Conservation (phyloP, 23 tunicate genomes). For the Styela clava region DNA sequence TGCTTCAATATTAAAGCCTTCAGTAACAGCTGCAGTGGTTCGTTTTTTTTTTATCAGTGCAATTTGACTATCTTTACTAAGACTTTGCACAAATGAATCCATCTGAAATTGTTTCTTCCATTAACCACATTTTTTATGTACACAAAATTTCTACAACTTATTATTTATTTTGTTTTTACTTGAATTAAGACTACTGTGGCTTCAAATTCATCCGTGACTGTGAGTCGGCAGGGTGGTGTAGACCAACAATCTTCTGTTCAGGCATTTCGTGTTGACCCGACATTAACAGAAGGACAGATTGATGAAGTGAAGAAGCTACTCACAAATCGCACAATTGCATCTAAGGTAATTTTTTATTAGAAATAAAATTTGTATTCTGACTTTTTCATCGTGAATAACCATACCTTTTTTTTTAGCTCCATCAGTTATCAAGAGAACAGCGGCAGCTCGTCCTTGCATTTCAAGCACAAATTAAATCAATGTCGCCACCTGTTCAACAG, state of each 20-base stretch:
- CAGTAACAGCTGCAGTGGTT: neutral
- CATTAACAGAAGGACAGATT: constrained; percentile 47
- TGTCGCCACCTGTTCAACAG: constrained; percentile 74
- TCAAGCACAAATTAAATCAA: constrained; percentile 72
- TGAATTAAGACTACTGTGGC: no score
- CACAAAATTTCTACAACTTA: no score
- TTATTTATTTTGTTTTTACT: no score
- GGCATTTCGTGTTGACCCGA: constrained; percentile 63
- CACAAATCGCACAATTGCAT: constrained; percentile 25
- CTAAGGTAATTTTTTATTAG: constrained; percentile 57
- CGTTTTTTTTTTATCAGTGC: no score
- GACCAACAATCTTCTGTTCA: constrained; percentile 17
- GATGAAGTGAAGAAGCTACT: constrained; percentile 68
- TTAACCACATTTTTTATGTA: no score
- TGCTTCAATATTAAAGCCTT: neutral
- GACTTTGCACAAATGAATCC: no score
- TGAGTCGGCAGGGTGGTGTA: neutral
- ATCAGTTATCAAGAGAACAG: constrained; percentile 53
- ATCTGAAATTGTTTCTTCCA: no score
- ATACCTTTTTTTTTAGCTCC: constrained; percentile 13
- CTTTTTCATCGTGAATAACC: no score
- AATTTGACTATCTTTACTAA: no score
- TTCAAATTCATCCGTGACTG: neutral
- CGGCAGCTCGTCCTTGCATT: constrained; percentile 77
- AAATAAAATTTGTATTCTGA: no score